Evolutionary conservation across 1,140 invertebrate genomes (phyloP).

Genomic region (Neoseiulus cucumeris): DNA sequence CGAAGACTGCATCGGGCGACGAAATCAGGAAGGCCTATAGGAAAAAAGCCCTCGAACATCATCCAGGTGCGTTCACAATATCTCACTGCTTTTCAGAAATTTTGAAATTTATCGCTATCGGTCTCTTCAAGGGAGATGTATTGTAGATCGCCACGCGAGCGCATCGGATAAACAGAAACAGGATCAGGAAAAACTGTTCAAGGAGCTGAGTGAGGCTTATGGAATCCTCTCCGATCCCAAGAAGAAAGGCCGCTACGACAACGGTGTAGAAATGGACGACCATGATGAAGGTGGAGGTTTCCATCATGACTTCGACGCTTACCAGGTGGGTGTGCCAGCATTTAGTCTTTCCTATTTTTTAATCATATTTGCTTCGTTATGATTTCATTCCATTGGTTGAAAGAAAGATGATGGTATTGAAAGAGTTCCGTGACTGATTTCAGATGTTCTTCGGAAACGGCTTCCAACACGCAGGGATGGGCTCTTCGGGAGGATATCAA

Average conservation of each 20-base stretch:
- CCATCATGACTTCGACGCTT: too few species aligned
- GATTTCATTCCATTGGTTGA: too few species aligned
- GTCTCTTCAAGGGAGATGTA: constrained; percentile 30
- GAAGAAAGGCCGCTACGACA: constrained; percentile 32
- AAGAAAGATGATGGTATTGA: too few species aligned
- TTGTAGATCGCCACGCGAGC: constrained; percentile 26
- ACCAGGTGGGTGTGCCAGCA: too few species aligned
- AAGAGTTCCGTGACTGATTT: too few species aligned
- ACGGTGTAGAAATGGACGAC: neutral
- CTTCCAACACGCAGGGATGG: too few species aligned
- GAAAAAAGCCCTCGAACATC: constrained; percentile 65
- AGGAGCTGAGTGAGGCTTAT: constrained; percentile 37
- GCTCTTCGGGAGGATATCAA: too few species aligned
- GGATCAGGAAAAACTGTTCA: constrained; percentile 36
- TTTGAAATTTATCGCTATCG: too few species aligned
- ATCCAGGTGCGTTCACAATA: constrained; percentile 37
- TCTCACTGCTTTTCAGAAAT: neutral
- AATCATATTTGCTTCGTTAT: too few species aligned
- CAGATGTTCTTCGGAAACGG: too few species aligned
- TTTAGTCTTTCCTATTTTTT: too few species aligned
- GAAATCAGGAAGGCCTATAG: constrained; percentile 92
- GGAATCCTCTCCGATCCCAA: constrained; percentile 33
- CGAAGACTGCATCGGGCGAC: constrained; percentile 46
- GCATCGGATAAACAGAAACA: constrained; percentile 30
- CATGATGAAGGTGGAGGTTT: neutral